phyloP scores from a whole-genome alignment of 2,113 vertebrate genomes.

The Ceyx margarethae region DNA sequence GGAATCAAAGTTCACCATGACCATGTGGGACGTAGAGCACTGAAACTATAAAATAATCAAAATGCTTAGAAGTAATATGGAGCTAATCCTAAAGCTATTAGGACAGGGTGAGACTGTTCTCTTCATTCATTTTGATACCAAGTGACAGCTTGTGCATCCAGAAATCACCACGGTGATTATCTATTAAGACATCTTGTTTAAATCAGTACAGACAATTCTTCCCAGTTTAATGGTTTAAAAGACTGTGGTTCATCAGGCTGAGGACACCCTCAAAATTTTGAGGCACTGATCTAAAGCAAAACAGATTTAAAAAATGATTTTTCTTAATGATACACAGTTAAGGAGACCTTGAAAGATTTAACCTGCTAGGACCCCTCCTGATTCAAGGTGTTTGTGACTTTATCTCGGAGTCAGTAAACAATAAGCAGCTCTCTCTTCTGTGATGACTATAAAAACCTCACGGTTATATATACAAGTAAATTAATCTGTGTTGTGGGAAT shows the following conservation, averaged over 20 bases:
- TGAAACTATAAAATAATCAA: not conserved
- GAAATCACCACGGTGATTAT: not conserved
- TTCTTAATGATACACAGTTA: not conserved
- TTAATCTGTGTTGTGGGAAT: slow-evolving; percentile 42
- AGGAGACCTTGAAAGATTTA: not conserved
- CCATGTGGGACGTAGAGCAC: not conserved
- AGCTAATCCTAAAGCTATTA: not conserved
- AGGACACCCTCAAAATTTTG: not conserved
- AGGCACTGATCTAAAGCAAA: not conserved
- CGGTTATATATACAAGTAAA: slow-evolving; percentile 8
- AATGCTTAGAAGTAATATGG: not conserved
- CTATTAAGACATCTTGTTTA: not conserved
- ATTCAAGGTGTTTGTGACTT: not conserved
- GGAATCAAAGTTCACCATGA: not conserved
- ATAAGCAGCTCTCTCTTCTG: not conserved
- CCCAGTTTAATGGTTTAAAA: not conserved
- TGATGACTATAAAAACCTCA: not conserved
- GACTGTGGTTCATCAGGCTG: not conserved
- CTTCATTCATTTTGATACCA: not conserved
- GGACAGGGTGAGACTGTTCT: not conserved
- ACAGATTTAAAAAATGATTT: not conserved
- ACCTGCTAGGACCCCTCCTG: not conserved
- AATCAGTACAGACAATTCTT: not conserved
- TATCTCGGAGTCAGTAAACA: not conserved
- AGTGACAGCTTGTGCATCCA: not conserved